Percentiles rank a stretch among this genome's conserved stretches.
Evolutionary conservation across 2,888 invertebrate genomes (phyloP).

Genomic region (Altica lythri): DNA sequence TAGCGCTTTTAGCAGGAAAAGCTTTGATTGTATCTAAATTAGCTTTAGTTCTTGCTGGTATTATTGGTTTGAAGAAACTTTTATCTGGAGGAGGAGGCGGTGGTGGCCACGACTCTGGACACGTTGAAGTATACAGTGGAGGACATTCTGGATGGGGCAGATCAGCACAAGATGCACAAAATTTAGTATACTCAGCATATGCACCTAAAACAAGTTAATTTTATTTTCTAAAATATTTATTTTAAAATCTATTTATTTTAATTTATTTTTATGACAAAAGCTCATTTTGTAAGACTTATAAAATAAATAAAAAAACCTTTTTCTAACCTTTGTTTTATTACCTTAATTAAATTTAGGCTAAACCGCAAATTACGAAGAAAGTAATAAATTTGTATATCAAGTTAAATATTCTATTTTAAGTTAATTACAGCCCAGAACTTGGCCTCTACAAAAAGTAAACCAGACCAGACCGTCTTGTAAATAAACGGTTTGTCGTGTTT

Average conservation of each 20-base stretch:
- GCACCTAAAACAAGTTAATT: constrained; percentile 48
- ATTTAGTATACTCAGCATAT: constrained; percentile 64
- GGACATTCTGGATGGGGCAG: constrained; percentile 76
- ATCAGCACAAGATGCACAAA: constrained; percentile 59
- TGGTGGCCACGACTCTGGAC: constrained; percentile 64
- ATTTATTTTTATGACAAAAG: constrained; percentile 43
- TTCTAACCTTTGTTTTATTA: too few species aligned
- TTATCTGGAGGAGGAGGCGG: constrained; percentile 66
- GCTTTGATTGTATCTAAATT: constrained; percentile 84
- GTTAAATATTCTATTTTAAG: not conserved
- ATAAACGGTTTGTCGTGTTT: constrained; percentile 22
- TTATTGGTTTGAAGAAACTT: constrained; percentile 84
- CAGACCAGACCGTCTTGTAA: constrained; percentile 38
- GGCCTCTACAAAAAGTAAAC: constrained; percentile 40
- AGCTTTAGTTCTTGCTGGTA: constrained; percentile 80
- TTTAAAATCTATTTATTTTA: constrained; percentile 45
- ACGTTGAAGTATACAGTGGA: constrained; percentile 68
- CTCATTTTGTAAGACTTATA: constrained; percentile 35
- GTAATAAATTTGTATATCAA: constrained; percentile 23
- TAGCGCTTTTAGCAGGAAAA: constrained; percentile 83
- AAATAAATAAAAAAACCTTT: not conserved
- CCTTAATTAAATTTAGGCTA: too few species aligned
- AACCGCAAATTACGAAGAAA: too few species aligned
- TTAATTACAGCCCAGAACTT: constrained; percentile 20
- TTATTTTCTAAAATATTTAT: constrained; percentile 23